These are phyloP conservation scores for Triplophysa siluroides DNA, from an alignment of 2,113 vertebrate species.

Conservation along the genomic window DNA sequence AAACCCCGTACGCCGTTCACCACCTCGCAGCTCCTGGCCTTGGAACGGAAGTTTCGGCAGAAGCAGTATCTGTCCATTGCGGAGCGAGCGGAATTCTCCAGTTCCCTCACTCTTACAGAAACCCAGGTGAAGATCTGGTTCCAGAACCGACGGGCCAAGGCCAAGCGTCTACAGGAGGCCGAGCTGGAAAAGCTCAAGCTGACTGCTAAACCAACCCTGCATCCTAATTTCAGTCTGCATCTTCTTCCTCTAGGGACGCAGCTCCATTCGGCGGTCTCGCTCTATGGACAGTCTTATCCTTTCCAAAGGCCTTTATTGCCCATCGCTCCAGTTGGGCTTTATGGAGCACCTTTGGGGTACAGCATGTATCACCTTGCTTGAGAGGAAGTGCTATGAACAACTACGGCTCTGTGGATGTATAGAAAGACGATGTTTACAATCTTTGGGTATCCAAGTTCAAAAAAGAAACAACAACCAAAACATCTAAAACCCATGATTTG, in stretches of 20 bases:
- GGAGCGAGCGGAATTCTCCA: conserved; percentile 76
- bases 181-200: conserved; percentile 78
- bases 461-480: not conserved
- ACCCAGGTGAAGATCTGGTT: conserved; percentile 81
- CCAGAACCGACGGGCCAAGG: conserved; percentile 77
- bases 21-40: conserved; percentile 74
- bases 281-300: conserved; percentile 72
- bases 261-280: conserved; percentile 59
- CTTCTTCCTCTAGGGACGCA: conserved; percentile 66
- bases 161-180: conserved; percentile 77
- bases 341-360: conserved; percentile 70
- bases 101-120: conserved; percentile 73
- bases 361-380: conserved; percentile 74
- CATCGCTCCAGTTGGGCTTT: conserved; percentile 70
- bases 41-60: conserved; percentile 77
- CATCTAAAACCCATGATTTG: not conserved
- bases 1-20: conserved; percentile 79
- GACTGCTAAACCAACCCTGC: conserved; percentile 65
- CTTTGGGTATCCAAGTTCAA: not conserved
- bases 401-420: not conserved
- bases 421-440: conserved; percentile 32
- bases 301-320: conserved; percentile 71
- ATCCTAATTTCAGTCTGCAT: conserved; percentile 66
- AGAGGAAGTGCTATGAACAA: conserved; percentile 40
- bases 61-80: conserved; percentile 80